Percentiles rank a stretch among this genome's conserved stretches.
Evolutionary conservation across 2,797 vertebrate species (phyloP).

Genomic region (Tauraco hartlaubi): DNA sequence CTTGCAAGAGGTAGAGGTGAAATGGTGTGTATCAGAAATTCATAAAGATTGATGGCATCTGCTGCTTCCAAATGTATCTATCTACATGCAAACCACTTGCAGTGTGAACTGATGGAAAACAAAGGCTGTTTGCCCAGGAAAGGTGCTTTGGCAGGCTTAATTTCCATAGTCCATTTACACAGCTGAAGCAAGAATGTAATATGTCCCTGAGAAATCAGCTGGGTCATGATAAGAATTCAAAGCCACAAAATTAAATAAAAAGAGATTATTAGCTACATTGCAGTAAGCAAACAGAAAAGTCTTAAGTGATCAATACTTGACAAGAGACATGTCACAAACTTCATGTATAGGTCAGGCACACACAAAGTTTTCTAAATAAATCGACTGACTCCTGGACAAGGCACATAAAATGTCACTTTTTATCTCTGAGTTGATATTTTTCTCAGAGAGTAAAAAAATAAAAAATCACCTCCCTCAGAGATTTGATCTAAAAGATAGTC

Average conservation of each 20-base stretch:
- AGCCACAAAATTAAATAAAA: slow-evolving; percentile 83
- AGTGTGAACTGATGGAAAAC: slow-evolving; percentile 74
- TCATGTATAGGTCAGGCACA: slow-evolving; percentile 79
- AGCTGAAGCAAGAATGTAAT: slow-evolving; percentile 72
- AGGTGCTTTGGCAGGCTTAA: slow-evolving; percentile 70
- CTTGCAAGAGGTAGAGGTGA: slow-evolving; percentile 87
- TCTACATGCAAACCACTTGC: slow-evolving; percentile 75
- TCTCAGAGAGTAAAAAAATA: slow-evolving; percentile 52
- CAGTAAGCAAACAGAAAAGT: slow-evolving; percentile 78
- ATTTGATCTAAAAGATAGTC: slow-evolving; percentile 80
- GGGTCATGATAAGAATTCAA: slow-evolving; percentile 81
- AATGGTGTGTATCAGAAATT: slow-evolving; percentile 88
- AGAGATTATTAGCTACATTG: slow-evolving; percentile 79
- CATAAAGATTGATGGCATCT: slow-evolving; percentile 90
- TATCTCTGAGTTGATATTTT: slow-evolving; percentile 82
- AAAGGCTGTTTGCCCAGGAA: slow-evolving; percentile 72
- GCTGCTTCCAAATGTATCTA: slow-evolving; percentile 77
- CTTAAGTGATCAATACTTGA: slow-evolving; percentile 81
- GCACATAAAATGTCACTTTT: slow-evolving; percentile 81
- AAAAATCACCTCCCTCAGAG: slow-evolving; percentile 66
- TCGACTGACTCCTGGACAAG: slow-evolving; percentile 75
- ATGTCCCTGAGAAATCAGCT: slow-evolving; percentile 77
- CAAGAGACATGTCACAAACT: slow-evolving; percentile 77
- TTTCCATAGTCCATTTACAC: slow-evolving; percentile 77
- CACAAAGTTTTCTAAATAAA: slow-evolving; percentile 75